Evolutionary conservation across 2,113 vertebrate species (phyloP).

Genomic region (Hoplias malabaricus): DNA sequence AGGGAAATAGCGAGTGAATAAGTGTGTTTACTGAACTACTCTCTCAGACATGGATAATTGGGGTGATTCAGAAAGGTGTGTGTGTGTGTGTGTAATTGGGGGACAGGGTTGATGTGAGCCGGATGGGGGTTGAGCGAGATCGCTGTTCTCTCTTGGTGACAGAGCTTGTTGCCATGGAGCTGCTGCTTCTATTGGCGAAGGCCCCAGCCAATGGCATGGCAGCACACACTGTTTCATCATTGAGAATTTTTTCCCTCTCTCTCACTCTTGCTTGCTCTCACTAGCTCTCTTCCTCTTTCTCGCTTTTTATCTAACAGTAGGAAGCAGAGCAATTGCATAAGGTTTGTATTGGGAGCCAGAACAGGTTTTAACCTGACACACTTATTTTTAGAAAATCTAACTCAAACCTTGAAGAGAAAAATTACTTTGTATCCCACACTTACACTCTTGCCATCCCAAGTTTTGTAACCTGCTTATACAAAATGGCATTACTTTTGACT

Average conservation of each 20-base stretch:
- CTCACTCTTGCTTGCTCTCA: constrained; percentile 49
- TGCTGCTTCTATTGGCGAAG: constrained; percentile 80
- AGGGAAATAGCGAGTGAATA: constrained; percentile 10
- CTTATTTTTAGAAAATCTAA: constrained; percentile 47
- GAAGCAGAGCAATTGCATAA: constrained; percentile 65
- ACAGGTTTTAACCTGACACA: constrained; percentile 55
- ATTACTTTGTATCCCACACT: constrained; percentile 8
- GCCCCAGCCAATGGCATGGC: constrained; percentile 77
- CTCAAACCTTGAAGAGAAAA: not conserved
- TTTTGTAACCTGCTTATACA: constrained; percentile 18
- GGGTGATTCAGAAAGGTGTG: constrained; percentile 34
- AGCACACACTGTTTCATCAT: constrained; percentile 77
- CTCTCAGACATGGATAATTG: constrained; percentile 43
- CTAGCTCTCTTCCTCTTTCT: constrained; percentile 57
- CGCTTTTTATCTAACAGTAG: constrained; percentile 37
- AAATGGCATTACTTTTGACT: no score
- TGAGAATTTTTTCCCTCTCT: constrained; percentile 75
- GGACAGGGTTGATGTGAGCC: constrained; percentile 53
- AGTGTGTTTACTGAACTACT: constrained; percentile 33
- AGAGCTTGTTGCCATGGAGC: constrained; percentile 91
- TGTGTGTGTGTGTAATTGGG: constrained; percentile 61
- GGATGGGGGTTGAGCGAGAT: constrained; percentile 71
- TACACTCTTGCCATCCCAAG: constrained; percentile 19
- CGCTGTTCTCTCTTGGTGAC: constrained; percentile 82
- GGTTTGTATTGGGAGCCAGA: constrained; percentile 60